These are phyloP conservation scores for Cotesia congregata DNA, from an alignment of 2,888 invertebrate species.

Conservation along the genomic window DNA sequence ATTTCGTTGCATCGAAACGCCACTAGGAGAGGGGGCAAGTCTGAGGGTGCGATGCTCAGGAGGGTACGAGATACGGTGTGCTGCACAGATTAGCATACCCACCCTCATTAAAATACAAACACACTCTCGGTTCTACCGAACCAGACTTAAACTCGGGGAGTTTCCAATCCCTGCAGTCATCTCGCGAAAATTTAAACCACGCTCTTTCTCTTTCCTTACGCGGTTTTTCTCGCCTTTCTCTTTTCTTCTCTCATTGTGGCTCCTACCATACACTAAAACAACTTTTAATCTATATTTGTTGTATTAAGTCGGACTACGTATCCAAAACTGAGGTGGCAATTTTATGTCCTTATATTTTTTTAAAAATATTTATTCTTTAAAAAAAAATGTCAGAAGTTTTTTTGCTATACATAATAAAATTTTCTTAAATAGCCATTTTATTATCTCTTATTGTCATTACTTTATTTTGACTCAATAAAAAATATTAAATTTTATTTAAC, in stretches of 20 bases:
- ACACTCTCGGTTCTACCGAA: constrained; percentile 55
- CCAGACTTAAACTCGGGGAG: constrained; percentile 37
- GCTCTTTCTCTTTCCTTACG: constrained; percentile 31
- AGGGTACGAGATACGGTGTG: constrained; percentile 53
- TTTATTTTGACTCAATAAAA: too few species aligned
- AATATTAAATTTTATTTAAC: too few species aligned
- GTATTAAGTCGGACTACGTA: constrained; percentile 64
- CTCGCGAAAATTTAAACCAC: constrained; percentile 31
- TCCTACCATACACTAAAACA: constrained; percentile 54
- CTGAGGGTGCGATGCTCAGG: constrained; percentile 36
- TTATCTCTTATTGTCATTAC: too few species aligned
- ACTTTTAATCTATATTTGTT: constrained; percentile 70
- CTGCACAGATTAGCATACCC: constrained; percentile 68
- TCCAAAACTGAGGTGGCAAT: constrained; percentile 56
- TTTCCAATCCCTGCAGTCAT: constrained; percentile 45
- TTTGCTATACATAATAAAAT: too few species aligned
- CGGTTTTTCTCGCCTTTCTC: constrained; percentile 39
- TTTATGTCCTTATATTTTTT: constrained; percentile 53
- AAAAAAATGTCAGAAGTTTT: too few species aligned
- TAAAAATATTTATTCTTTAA: too few species aligned
- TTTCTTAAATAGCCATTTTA: too few species aligned
- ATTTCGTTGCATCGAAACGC: constrained; percentile 27
- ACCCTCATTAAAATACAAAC: constrained; percentile 70
- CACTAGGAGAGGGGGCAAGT: constrained; percentile 56
- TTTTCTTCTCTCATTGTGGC: constrained; percentile 31